Conservation (phyloP, 2,113 vertebrate genomes). For the Hemiprocne comata region DNA sequence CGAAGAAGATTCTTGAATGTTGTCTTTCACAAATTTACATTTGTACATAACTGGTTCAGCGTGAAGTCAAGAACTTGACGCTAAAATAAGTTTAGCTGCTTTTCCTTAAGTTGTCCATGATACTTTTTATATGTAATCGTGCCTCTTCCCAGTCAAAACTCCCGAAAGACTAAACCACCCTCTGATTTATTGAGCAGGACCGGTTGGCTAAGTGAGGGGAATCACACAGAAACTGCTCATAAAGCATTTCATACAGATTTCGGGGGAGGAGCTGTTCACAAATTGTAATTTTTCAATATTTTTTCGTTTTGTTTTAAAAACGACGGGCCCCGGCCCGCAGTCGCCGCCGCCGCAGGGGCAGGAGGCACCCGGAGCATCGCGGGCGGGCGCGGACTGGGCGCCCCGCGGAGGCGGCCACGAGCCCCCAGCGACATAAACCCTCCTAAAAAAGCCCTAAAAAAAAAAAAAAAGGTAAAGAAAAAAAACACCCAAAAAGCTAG, state of each 20-base stretch:
- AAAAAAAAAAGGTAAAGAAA: too few species aligned
- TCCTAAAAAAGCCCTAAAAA: background rate
- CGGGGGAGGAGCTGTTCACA: too few species aligned
- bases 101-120: background rate
- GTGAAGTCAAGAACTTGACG: background rate
- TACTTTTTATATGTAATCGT: rapidly evolving
- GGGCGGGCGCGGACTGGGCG: background rate
- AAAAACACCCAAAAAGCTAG: too few species aligned
- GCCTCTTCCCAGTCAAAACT: background rate
- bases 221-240: background rate
- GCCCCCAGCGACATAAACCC: background rate
- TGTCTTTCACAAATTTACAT: background rate
- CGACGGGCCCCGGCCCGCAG: background rate
- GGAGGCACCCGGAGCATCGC: background rate
- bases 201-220: background rate
- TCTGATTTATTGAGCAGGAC: background rate
- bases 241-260: background rate
- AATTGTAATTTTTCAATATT: background rate
- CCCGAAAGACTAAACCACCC: background rate
- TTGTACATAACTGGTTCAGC: background rate
- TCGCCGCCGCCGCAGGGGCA: background rate
- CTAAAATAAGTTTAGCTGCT: background rate
- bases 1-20: constrained; percentile 25
- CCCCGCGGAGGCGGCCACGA: background rate
- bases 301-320: background rate